Evolutionary conservation across 2,888 invertebrate genomes (phyloP).

Genomic region (Sacculina carcini): DNA sequence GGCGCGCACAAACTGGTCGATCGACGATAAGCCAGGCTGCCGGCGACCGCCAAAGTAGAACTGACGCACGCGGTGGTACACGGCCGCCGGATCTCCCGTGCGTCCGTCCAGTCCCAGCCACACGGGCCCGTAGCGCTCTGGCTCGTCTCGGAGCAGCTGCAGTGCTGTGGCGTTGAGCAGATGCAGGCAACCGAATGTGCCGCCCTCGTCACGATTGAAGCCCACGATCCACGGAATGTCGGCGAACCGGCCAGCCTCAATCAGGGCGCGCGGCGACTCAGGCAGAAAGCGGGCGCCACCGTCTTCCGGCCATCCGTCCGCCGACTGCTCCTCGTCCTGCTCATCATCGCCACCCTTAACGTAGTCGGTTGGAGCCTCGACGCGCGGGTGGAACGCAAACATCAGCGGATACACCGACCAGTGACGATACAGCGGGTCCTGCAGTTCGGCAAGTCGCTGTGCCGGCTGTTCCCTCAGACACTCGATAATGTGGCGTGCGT

Average conservation of each 20-base stretch:
- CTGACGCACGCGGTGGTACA: background rate
- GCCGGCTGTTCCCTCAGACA: slow-evolving; percentile 76
- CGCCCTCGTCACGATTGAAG: background rate
- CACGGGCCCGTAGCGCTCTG: background rate
- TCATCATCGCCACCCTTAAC: too few relatives aligned
- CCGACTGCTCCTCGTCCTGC: slow-evolving; percentile 66
- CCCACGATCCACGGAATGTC: background rate
- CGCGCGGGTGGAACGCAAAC: background rate
- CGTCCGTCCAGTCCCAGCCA: background rate
- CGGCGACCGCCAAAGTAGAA: background rate
- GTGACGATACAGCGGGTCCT: slow-evolving; percentile 29
- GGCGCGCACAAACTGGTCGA: background rate
- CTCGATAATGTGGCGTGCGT: slow-evolving; percentile 36
- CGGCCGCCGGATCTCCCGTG: background rate
- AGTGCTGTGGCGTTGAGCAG: background rate
- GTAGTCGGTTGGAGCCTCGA: too few relatives aligned
- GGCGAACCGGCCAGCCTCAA: background rate
- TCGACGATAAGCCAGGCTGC: background rate
- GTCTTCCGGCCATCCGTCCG: too few relatives aligned
- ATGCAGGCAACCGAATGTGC: background rate
- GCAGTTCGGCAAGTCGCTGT: slow-evolving; percentile 57
- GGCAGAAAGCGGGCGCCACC: slow-evolving; percentile 2
- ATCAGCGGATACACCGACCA: background rate
- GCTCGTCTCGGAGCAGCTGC: background rate
- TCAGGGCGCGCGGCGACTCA: background rate